Conservation (phyloP, 2,113 vertebrate genomes). For the Cheirogaleus medius region DNA sequence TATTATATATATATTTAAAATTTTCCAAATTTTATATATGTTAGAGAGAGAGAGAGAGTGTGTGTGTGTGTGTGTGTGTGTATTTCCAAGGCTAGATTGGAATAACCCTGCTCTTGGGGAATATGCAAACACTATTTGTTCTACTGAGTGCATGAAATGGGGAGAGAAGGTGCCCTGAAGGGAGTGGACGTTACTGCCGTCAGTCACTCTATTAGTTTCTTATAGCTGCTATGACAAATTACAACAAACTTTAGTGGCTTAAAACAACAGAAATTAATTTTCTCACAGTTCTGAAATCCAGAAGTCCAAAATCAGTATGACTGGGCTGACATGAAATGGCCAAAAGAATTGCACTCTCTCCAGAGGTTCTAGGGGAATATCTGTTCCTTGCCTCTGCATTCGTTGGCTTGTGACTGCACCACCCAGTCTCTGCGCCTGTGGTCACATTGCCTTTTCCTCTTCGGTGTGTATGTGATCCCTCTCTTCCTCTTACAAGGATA, state of each 20-base stretch:
- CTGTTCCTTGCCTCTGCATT: neutral
- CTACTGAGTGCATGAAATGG: neutral
- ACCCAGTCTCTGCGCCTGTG: neutral
- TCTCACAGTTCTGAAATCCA: neutral
- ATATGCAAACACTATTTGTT: neutral
- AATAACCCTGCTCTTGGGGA: neutral
- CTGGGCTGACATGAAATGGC: neutral
- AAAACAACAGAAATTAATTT: neutral
- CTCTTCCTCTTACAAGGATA: neutral
- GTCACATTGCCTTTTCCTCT: neutral
- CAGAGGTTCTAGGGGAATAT: neutral
- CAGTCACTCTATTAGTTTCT: neutral
- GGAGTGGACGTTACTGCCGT: neutral
- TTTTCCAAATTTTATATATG: neutral
- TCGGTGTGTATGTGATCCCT: neutral
- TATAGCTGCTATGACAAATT: neutral
- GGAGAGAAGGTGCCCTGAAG: neutral
- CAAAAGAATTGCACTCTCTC: neutral
- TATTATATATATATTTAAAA: no score
- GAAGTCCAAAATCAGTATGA: neutral
- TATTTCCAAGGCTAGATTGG: neutral
- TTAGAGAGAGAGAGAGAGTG: neutral
- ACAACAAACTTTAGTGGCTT: neutral
- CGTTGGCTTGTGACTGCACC: neutral
- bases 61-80: neutral